Base-by-base conservation (phyloP, 2,888 invertebrate species). In the Parnassius glacialis region DNA sequence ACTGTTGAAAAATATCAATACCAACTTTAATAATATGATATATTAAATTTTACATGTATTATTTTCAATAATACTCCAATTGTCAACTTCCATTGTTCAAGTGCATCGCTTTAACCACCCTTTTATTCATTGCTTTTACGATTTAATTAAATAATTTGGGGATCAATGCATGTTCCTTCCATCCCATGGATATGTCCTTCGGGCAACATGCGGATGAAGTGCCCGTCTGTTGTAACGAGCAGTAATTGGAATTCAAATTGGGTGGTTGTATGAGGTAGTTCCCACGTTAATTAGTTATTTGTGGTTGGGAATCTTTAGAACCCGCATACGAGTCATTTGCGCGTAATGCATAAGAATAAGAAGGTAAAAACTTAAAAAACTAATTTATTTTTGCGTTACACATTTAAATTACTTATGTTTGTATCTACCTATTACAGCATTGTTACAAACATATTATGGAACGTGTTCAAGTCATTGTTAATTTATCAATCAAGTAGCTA, bases 231-330 rank as follows among this genome's bases (percentile, higher is more conserved):
- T 41, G 44, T 55, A 61, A 57, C 42, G n/a, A 53, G 52, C 53
- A 2, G 43, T 53, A 62, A 57, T 62, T 62, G 57, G 20, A 42
- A 57, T 57, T 52, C 20, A 60, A 61, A 62, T 62, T 52, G 61
- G 52, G 47, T 45, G 44, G 50, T 61, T 57, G 52, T 41, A 51
- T 20, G 43, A 34, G 41, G 43, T 41, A 9, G 47, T 57, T 62
- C 61, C 25, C 61, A 62, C 61, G 61, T 25, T 57, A 57, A 62
- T 62, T 62, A 57, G 12, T 25, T 25, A 47, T 25, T 52, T 34
- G 52, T 51, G 12, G 43, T 16, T 10, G 43, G 41, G 59, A 53
- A 57, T 57, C 52, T 47, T 62, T 62, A 62, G n/a, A 48, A 57
- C 61, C 61, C 61, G 61, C 57, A 62, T 62, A 48, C 25, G 61